These are phyloP conservation scores for Euphysa ruthae DNA, from an alignment of 30 jellyfish, hydroid and myxozoan genomes.

Conservation along the genomic window DNA sequence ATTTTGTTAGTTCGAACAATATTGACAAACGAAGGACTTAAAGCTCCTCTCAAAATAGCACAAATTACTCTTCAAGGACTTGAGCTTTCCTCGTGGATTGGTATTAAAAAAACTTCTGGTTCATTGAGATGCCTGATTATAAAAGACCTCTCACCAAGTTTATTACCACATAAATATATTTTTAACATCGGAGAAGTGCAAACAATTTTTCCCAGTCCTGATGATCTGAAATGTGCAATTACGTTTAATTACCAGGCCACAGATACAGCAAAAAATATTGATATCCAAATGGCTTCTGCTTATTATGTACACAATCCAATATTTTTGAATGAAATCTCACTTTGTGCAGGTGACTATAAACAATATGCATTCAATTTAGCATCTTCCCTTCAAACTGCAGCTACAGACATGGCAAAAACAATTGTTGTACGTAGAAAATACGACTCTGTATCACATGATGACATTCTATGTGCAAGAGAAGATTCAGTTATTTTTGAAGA, in stretches of 20 bases:
- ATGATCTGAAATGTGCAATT: neutral
- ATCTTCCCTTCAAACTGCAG: conserved; percentile 77
- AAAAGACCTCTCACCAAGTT: conserved; percentile 51
- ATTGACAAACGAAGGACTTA: conserved; percentile 1
- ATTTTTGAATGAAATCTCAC: conserved; percentile 56
- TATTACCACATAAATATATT: conserved; percentile 42
- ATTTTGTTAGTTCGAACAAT: conserved; percentile 10
- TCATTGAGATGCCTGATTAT: conserved; percentile 63
- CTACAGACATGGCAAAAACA: conserved; percentile 91
- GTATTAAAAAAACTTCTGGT: conserved; percentile 44
- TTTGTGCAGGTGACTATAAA: conserved; percentile 85
- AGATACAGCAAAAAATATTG: neutral
- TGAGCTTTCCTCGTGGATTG: conserved; percentile 56
- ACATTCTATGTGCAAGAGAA: neutral
- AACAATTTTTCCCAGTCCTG: neutral
- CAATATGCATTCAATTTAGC: conserved; percentile 73
- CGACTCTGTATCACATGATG: no score
- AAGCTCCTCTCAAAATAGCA: conserved; percentile 73
- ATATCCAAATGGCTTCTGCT: conserved; percentile 81
- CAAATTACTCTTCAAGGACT: conserved; percentile 57
- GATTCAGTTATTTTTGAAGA: neutral
- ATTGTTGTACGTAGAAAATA: conserved; percentile 34
- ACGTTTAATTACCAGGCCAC: conserved; percentile 1
- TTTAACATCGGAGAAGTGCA: conserved; percentile 56
- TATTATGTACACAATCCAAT: conserved; percentile 59